Evolutionary conservation across 2,797 vertebrate genomes (phyloP).

Genomic region (Sebastes iracundus): DNA sequence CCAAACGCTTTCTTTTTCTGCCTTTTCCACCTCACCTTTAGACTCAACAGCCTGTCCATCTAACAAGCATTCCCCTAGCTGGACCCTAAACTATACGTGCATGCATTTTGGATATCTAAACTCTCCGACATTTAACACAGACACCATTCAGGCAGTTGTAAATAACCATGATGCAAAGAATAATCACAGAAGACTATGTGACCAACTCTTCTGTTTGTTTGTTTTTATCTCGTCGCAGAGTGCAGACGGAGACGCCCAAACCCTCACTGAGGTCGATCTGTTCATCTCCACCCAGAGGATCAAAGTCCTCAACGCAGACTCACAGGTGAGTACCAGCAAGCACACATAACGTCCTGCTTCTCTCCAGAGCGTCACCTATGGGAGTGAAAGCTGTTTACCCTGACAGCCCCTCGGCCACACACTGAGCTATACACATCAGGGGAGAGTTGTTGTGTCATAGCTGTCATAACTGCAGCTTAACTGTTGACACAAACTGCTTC

Average conservation of each 20-base stretch:
- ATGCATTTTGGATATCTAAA: slow-evolving; percentile 33
- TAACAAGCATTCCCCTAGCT: slow-evolving; percentile 28
- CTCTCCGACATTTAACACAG: slow-evolving; percentile 10
- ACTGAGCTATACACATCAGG: not conserved
- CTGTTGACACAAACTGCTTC: slow-evolving; percentile 18
- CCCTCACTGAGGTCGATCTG: slow-evolving; percentile 96
- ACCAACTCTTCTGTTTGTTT: slow-evolving; percentile 26
- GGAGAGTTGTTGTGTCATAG: slow-evolving; percentile 11
- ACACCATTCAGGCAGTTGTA: slow-evolving; percentile 8
- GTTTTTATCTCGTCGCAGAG: slow-evolving; percentile 77
- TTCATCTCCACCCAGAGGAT: slow-evolving; percentile 99
- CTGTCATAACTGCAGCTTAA: slow-evolving; percentile 39
- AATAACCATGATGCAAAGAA: slow-evolving; percentile 1
- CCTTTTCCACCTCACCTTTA: slow-evolving; percentile 54
- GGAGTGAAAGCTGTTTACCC: slow-evolving; percentile 2
- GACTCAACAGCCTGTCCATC: slow-evolving; percentile 30
- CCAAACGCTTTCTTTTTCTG: slow-evolving; percentile 45
- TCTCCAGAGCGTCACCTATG: not conserved
- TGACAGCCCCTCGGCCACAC: not conserved
- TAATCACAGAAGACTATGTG: not conserved
- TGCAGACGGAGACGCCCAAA: slow-evolving; percentile 92
- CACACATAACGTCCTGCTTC: not conserved
- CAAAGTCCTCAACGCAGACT: slow-evolving; percentile 98
- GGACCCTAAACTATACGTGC: slow-evolving; percentile 34
- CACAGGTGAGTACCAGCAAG: slow-evolving; percentile 86